Evolutionary conservation across 2,888 invertebrate species (phyloP), one percentile per base, ranked within the genome.

Genomic region (Limnephilus rhombicus): DNA sequence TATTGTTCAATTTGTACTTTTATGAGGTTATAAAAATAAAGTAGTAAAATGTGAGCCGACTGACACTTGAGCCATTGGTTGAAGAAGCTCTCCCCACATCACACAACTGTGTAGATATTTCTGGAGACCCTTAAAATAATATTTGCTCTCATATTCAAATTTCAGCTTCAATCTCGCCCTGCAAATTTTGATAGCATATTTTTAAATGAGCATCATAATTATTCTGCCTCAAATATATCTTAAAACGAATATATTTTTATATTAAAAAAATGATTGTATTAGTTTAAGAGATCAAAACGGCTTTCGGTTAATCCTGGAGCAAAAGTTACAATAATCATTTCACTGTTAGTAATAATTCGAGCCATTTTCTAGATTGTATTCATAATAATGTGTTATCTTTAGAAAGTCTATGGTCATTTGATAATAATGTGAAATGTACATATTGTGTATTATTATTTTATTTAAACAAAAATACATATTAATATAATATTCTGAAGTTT

Each of bases 241-340:
- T 86, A 86, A 45, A 86, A 53, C 49, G 45, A 86, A 86, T 86
- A 86, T 86, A 86, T 86, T 86, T 86, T 86, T 86, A 49, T 86
- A 86, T 86, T 86, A n/a, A 86, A 86, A 31, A 86, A 86, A 34
- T 34, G 45, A n/a, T 29, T 49, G 9, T 45, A 86, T 86, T 86
- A 86, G 29, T 86, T 86, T 86, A 86, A 41, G 85, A 41, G 41
- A 85, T 85, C 41, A n/a, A 34, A 37, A 34, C 34, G 34, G 45
- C 41, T 85, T 85, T 45, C 24, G 45, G 85, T 85, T 24, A 15
- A 37, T 85, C 37, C 41, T 24, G 18, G n/a, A 41, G 24, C 49
- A 13, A 34, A 82, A 34, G 82, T 68, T 15, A 82, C 34, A 82
- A 82, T 85, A 41, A 85, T 85, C 12, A 85, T 85, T 45, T 45